These are phyloP conservation scores for Fopius arisanus DNA, from an alignment of 1,140 invertebrate genomes.

Conservation along the genomic window DNA sequence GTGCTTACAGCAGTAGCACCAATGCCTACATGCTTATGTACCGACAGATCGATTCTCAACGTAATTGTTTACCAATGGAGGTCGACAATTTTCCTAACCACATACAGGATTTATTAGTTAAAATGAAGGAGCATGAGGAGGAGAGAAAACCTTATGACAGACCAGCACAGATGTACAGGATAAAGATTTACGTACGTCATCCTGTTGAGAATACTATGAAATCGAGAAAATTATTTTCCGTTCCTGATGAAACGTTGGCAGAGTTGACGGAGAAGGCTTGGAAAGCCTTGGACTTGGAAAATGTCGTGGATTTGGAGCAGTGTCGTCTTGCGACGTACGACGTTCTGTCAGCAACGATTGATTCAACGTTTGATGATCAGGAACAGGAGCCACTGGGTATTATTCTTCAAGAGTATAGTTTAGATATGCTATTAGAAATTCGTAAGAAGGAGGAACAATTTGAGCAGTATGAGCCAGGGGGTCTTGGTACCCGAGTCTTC, in stretches of 20 bases:
- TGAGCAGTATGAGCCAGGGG: conserved; percentile 70
- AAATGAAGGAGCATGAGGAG: conserved; percentile 75
- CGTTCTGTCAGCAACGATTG: conserved; percentile 72
- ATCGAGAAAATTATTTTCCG: conserved; percentile 66
- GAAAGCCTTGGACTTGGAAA: conserved; percentile 69
- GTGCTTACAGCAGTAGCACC: conserved; percentile 81
- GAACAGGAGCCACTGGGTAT: conserved; percentile 67
- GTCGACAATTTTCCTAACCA: conserved; percentile 78
- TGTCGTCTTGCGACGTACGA: conserved; percentile 81
- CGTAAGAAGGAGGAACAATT: conserved; percentile 71
- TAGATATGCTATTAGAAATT: conserved; percentile 77
- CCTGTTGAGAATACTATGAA: conserved; percentile 64
- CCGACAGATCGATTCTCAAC: conserved; percentile 77
- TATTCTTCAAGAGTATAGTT: conserved; percentile 60
- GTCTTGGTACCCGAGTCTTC: conserved; percentile 71
- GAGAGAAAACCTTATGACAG: conserved; percentile 68
- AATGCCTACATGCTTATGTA: conserved; percentile 97
- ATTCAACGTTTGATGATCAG: conserved; percentile 73
- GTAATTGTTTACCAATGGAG: conserved; percentile 75
- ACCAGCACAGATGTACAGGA: conserved; percentile 70
- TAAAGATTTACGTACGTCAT: conserved; percentile 73
- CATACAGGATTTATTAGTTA: conserved; percentile 72
- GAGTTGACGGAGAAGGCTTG: conserved; percentile 70
- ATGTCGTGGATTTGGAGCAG: conserved; percentile 69
- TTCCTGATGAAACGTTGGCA: conserved; percentile 69